Conservation (phyloP, 2,113 vertebrate genomes). For the Aphelocoma coerulescens region DNA sequence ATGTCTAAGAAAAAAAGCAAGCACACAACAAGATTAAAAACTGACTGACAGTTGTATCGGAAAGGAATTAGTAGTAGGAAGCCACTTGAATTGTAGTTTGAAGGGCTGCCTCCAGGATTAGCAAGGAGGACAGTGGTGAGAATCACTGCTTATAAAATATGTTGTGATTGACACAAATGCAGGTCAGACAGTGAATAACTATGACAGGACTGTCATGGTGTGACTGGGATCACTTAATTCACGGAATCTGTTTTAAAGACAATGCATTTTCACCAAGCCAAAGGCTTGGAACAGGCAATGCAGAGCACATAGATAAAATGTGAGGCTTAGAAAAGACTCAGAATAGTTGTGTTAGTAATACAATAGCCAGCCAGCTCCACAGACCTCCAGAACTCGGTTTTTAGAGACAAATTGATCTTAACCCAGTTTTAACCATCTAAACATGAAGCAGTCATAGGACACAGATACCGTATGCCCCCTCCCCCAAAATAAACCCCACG, state of each 20-base stretch:
- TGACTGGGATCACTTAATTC: neutral
- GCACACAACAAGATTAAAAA: neutral
- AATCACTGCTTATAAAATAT: neutral
- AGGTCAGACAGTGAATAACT: neutral
- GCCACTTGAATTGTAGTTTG: neutral
- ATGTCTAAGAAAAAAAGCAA: neutral
- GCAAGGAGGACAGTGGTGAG: neutral
- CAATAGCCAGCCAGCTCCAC: neutral
- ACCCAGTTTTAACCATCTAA: neutral
- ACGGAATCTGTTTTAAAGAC: neutral
- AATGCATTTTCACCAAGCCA: neutral
- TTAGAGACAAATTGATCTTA: neutral
- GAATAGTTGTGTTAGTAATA: neutral
- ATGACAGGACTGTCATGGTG: neutral
- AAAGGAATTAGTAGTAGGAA: neutral
- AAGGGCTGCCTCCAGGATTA: neutral
- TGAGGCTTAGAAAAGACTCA: neutral
- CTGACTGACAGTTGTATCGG: neutral
- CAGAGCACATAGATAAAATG: neutral
- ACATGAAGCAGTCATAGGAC: neutral
- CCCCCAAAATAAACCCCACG: neutral
- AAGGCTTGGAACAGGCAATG: neutral
- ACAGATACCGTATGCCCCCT: rapidly evolving
- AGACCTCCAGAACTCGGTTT: neutral
- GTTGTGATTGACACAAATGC: neutral